These are phyloP conservation scores for Teleiodes luculella DNA, from an alignment of 2,888 invertebrate species.

Conservation along the genomic window DNA sequence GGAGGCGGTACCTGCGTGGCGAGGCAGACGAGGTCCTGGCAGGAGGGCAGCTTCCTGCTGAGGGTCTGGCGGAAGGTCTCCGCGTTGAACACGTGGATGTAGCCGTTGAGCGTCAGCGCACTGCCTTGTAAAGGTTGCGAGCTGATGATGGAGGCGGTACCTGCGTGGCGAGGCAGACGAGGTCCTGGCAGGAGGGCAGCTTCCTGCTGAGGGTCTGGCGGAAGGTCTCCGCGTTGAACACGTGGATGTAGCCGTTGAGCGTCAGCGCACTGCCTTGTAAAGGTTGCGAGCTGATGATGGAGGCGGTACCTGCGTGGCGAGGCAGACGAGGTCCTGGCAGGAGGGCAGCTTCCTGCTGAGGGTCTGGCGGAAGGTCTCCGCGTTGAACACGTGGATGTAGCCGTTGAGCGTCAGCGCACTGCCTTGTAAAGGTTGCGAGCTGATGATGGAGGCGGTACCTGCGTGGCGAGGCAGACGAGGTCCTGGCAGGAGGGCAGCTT, in stretches of 20 bases:
- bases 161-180: constrained; percentile 91
- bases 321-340: constrained; percentile 94
- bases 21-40: neutral
- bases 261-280: too few species aligned
- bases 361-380: constrained; percentile 92
- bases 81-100: neutral
- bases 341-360: constrained; percentile 91
- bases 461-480: constrained; percentile 93
- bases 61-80: neutral
- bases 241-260: constrained; percentile 95
- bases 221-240: constrained; percentile 94
- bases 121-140: too few species aligned
- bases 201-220: constrained; percentile 91
- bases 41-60: neutral
- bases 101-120: neutral
- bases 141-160: too few species aligned
- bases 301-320: constrained; percentile 81
- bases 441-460: constrained; percentile 53
- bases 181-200: constrained; percentile 93
- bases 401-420: constrained; percentile 93
- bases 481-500: constrained; percentile 94
- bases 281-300: too few species aligned
- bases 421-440: too few species aligned
- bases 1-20: neutral
- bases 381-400: constrained; percentile 95